A percentile compares a stretch with the other conserved stretches of the same genome.
Evolutionary conservation across 2,113 vertebrate species (phyloP).

Genomic region (Enhydra lutris): DNA sequence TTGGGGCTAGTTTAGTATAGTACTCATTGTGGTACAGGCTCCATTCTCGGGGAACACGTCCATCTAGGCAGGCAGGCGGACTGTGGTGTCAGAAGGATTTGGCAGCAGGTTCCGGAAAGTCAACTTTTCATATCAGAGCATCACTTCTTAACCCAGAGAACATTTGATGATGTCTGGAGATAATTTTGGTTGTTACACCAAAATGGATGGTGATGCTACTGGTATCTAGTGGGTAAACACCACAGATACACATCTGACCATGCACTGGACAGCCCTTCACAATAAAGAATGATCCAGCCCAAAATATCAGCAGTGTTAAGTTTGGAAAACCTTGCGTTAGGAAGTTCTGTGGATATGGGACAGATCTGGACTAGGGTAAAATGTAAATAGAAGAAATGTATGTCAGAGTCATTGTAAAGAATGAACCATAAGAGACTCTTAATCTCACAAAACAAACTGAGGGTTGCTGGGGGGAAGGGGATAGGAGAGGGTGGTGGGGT

Average conservation of each 20-base stretch:
- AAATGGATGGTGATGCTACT: not conserved
- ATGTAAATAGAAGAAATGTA: not conserved
- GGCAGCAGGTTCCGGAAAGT: not conserved
- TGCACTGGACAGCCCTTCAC: not conserved
- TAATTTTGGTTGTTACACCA: not conserved
- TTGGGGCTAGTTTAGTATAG: not conserved
- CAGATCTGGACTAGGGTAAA: not conserved
- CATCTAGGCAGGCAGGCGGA: not conserved
- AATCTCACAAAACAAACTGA: too few relatives aligned
- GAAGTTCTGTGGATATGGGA: not conserved
- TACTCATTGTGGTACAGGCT: not conserved
- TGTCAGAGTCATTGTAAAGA: not conserved
- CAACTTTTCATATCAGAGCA: not conserved
- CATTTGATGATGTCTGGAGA: not conserved
- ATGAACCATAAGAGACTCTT: not conserved
- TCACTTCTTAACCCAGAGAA: not conserved
- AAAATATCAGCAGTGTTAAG: not conserved
- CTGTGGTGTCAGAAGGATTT: not conserved
- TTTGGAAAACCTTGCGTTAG: not conserved
- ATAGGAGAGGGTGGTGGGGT: too few relatives aligned
- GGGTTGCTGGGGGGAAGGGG: too few relatives aligned
- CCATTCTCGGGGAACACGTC: not conserved
- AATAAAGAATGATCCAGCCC: not conserved
- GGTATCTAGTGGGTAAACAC: not conserved
- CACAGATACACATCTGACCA: rapidly evolving